Evolutionary conservation across 2,888 invertebrate species (phyloP), one percentile per base, ranked within the genome.

Genomic region (Euclidia mi): DNA sequence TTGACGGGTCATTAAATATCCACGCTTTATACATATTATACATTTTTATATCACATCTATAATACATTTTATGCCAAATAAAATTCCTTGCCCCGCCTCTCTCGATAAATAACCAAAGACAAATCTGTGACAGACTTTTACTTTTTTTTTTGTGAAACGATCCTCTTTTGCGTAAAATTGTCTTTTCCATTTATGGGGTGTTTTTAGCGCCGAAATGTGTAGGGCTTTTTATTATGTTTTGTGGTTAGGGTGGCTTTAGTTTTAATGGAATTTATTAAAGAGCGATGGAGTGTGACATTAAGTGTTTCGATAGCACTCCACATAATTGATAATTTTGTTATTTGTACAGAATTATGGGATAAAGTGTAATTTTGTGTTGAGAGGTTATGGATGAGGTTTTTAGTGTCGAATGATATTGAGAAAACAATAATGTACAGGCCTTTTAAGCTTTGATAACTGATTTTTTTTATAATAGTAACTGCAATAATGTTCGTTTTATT

Each of bases 41-140:
- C 56, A 90, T 91, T 90, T 92, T 91, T 89, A 89, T 90, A 84
- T 87, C 82, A 87, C 88, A 86, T 84, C 82, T 86, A 90, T 78
- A 86, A 89, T 87, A 87, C 82, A 92, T 92, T 91, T 87, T 85
- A 91, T 87, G 92, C 84, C 91, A 91, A 91, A 94, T 92, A 92
- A 91, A 92, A 91, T 88, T 85, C 75, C 73, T 64, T 84, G 71
- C 84, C 76, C 82, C 91, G 90, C 93, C 93, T 72, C 51, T 47
- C 31, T 53, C 71, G 77, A 89, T 90, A 84, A 82, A 79, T 82
- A 72, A 79, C 60, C 65, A 49, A 20, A 53, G 68, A 71, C 68
- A 66, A 70, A 72, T 78, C 68, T 75, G 50, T 49, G 49, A 53
- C 42, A 56, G 28, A 46, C 29, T 34, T n/a, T n/a, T 50, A 44